phyloP scores from a whole-genome alignment of 2,888 invertebrate species.

The Dolomedes plantarius region DNA sequence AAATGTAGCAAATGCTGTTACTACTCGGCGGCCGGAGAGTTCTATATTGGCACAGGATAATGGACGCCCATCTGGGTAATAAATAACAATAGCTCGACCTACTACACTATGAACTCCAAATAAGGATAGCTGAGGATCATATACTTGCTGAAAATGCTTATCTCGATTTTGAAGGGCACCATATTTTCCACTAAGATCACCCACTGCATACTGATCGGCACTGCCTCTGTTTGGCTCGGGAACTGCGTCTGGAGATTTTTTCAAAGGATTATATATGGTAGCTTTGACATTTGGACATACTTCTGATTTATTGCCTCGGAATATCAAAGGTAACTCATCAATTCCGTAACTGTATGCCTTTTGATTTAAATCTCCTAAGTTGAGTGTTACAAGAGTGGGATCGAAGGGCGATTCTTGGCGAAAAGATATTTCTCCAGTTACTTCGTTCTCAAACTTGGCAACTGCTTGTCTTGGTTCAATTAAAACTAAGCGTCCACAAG shows the following conservation, averaged over 20 bases:
- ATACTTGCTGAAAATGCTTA: conserved; percentile 69
- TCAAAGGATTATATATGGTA: conserved; percentile 85
- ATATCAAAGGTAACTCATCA: conserved; percentile 73
- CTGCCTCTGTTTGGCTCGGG: conserved; percentile 81
- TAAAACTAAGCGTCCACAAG: conserved; percentile 69
- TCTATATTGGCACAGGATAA: conserved; percentile 78
- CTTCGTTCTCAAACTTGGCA: conserved; percentile 71
- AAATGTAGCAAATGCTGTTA: conserved; percentile 87
- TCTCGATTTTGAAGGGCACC: conserved; percentile 74
- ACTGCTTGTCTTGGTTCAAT: conserved; percentile 71
- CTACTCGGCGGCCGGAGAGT: conserved; percentile 79
- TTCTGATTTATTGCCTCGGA: conserved; percentile 66
- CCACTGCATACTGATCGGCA: conserved; percentile 92
- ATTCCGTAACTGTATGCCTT: conserved; percentile 74
- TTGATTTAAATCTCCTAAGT: conserved; percentile 73
- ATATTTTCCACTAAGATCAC: conserved; percentile 90
- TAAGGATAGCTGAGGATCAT: conserved; percentile 89
- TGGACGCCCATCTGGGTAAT: conserved; percentile 76
- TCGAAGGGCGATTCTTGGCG: conserved; percentile 73
- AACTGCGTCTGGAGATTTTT: conserved; percentile 78
- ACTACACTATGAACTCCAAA: conserved; percentile 87
- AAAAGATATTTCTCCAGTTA: conserved; percentile 71
- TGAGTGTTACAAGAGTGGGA: conserved; percentile 79
- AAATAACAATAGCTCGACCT: conserved; percentile 87
- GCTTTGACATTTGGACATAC: conserved; percentile 83